A percentile compares a stretch with the other conserved stretches of the same genome.
Evolutionary conservation across 2,888 invertebrate genomes (phyloP).

Genomic region (Osmoderma eremita): DNA sequence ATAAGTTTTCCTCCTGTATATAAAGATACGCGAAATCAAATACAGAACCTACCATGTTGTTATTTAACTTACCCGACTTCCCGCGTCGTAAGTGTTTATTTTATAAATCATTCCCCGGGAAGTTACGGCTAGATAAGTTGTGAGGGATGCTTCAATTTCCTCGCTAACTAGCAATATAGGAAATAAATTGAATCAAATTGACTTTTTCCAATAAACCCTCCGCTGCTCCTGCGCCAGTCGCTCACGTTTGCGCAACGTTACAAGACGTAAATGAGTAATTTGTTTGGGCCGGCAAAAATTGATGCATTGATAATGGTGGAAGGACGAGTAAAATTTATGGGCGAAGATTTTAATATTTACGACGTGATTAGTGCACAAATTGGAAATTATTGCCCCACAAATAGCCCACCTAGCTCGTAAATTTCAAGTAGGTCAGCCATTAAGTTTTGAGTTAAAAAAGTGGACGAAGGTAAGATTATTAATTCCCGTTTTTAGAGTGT

Average conservation of each 20-base stretch:
- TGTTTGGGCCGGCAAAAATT: conserved; percentile 7
- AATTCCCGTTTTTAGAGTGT: no score
- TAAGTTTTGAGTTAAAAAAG: no score
- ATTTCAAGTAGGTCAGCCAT: not conserved
- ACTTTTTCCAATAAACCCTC: conserved; percentile 27
- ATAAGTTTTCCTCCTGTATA: no score
- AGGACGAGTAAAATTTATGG: not conserved
- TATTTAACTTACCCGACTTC: conserved; percentile 10
- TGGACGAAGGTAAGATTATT: no score
- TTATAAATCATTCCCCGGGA: conserved; percentile 22
- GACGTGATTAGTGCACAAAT: conserved; percentile 6
- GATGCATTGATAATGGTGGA: conserved; percentile 19
- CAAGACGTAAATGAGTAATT: conserved; percentile 23
- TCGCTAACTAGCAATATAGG: conserved; percentile 57
- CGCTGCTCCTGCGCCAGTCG: conserved; percentile 10
- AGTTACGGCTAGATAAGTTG: conserved; percentile 30
- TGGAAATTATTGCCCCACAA: not conserved
- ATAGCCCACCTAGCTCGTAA: not conserved
- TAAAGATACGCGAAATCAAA: not conserved
- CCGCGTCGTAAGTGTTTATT: conserved; percentile 13
- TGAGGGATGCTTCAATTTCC: conserved; percentile 27
- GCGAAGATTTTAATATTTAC: conserved; percentile 8
- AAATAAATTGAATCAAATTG: conserved; percentile 56
- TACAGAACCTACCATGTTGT: not conserved
- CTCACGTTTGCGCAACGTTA: conserved; percentile 4